These are phyloP conservation scores for Anser cygnoides DNA, from an alignment of 2,113 vertebrate genomes.

Conservation along the genomic window DNA sequence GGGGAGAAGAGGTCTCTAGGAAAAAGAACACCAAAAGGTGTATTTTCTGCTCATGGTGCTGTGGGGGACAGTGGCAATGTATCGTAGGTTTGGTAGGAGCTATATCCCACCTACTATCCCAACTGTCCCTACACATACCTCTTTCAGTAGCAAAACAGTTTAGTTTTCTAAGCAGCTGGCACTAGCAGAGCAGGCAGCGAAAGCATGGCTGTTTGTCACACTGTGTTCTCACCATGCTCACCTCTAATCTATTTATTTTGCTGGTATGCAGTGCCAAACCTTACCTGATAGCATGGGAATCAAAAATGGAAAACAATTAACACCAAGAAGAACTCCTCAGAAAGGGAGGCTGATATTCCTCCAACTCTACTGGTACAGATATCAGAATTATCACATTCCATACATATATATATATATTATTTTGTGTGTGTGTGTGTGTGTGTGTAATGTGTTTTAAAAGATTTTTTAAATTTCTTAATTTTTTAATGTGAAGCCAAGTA, in stretches of 20 bases:
- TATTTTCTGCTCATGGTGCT: neutral
- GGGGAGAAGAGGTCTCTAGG: neutral
- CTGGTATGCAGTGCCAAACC: neutral
- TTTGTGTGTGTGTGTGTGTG: too few relatives aligned
- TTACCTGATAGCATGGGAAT: neutral
- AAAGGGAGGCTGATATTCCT: neutral
- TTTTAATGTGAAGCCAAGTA: neutral
- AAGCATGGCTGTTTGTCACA: neutral
- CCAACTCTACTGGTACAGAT: neutral
- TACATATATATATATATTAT: too few relatives aligned
- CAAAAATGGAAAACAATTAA: neutral
- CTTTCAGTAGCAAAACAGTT: neutral
- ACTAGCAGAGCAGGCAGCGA: neutral
- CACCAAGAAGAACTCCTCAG: neutral
- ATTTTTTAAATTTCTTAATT: neutral
- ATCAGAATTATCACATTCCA: neutral
- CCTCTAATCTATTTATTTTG: neutral
- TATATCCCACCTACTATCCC: neutral
- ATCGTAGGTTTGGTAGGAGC: neutral
- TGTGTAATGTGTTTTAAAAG: neutral
- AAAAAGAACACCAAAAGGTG: neutral
- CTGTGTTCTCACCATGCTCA: neutral
- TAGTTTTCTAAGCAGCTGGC: neutral
- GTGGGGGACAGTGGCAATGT: accelerated
- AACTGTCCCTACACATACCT: neutral